These are phyloP conservation scores for Neotoxoptera formosana DNA, from an alignment of 1,140 invertebrate genomes.

Conservation along the genomic window DNA sequence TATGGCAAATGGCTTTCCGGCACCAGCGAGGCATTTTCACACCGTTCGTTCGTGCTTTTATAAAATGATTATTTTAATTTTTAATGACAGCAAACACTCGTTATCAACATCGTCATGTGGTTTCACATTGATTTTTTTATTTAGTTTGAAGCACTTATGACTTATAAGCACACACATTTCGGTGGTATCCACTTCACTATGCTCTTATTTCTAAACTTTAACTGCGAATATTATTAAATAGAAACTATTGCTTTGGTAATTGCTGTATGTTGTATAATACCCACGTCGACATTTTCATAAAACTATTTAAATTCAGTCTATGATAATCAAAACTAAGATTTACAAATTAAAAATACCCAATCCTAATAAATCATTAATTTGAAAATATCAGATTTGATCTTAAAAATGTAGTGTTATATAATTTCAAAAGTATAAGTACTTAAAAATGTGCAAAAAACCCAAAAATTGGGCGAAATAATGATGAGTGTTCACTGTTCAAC, in stretches of 20 bases:
- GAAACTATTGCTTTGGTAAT: background rate
- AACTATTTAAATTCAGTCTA: background rate
- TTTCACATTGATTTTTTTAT: background rate
- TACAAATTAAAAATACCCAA: background rate
- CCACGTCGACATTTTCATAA: background rate
- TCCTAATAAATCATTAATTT: background rate
- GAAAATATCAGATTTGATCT: background rate
- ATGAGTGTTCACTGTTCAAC: background rate
- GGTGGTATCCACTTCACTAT: background rate
- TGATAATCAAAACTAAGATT: background rate
- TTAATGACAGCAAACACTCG: background rate
- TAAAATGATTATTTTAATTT: background rate
- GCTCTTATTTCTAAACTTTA: background rate
- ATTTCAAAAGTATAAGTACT: background rate
- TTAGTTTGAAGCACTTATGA: background rate
- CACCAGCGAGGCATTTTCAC: background rate
- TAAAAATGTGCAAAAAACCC: background rate
- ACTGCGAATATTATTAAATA: background rate
- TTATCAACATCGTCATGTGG: conserved; percentile 4
- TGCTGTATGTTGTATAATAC: background rate
- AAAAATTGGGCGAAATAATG: background rate
- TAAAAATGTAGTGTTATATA: background rate
- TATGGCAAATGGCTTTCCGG: background rate
- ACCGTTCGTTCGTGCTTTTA: background rate
- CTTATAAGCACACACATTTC: background rate